phyloP scores from a whole-genome alignment of 2,113 vertebrate species.

The Varanus salvator region DNA sequence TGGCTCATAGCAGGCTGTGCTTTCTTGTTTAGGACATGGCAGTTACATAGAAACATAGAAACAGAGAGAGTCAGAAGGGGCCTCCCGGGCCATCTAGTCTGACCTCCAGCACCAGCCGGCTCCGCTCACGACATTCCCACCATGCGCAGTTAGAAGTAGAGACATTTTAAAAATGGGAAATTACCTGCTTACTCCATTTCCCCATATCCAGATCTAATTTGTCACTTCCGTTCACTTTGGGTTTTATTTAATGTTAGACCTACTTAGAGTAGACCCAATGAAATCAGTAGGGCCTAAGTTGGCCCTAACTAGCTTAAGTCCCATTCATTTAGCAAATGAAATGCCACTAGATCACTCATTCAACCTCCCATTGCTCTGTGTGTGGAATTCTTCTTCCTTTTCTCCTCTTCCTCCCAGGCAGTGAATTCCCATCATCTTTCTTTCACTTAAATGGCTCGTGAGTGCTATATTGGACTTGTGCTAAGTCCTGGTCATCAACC shows the following conservation, averaged over 20 bases:
- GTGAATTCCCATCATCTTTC: not conserved
- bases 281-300: too few relatives aligned
- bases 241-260: too few relatives aligned
- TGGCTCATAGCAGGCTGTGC: not conserved
- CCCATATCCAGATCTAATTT: too few relatives aligned
- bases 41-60: not conserved
- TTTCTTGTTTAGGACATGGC: not conserved
- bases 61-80: too few relatives aligned
- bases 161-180: too few relatives aligned
- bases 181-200: too few relatives aligned
- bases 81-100: too few relatives aligned
- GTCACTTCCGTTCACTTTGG: not conserved
- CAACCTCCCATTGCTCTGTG: not conserved
- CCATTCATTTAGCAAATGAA: not conserved
- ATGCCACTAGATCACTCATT: conserved; percentile 45
- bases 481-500: conserved; percentile 27
- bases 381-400: conserved; percentile 12
- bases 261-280: too few relatives aligned
- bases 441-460: not conserved
- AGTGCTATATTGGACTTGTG: conserved; percentile 4
- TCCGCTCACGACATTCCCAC: too few relatives aligned
- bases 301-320: too few relatives aligned
- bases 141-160: not conserved
- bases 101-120: too few relatives aligned
- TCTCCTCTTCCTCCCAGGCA: not conserved